Evolutionary conservation across 2,888 invertebrate species (phyloP).

Genomic region (Lasius platythorax): DNA sequence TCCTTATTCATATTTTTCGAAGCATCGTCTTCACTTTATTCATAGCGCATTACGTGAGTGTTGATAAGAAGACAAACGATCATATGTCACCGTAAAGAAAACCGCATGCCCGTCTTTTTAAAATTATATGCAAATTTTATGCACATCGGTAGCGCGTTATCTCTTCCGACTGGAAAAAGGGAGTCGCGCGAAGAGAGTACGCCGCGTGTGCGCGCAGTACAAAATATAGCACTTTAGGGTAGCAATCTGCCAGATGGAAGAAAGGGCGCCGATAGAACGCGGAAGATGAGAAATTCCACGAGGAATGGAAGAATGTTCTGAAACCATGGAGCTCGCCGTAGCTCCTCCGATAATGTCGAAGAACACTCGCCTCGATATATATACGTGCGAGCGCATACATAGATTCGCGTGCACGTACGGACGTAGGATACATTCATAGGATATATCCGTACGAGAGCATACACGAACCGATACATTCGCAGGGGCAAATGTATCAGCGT

Average conservation of each 20-base stretch:
- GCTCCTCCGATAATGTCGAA: slow-evolving; percentile 66
- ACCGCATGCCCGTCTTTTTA: slow-evolving; percentile 21
- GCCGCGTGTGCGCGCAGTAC: slow-evolving; percentile 29
- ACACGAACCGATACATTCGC: slow-evolving; percentile 38
- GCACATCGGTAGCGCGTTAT: slow-evolving; percentile 27
- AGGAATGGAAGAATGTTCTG: slow-evolving; percentile 64
- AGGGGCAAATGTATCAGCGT: slow-evolving; percentile 43
- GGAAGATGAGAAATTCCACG: slow-evolving; percentile 66
- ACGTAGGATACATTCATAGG: neutral
- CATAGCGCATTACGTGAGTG: slow-evolving; percentile 10
- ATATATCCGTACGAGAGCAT: neutral
- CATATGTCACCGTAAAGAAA: slow-evolving; percentile 16
- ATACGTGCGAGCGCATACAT: slow-evolving; percentile 20
- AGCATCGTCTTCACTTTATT: neutral
- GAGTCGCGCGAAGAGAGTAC: neutral
- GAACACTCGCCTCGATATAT: slow-evolving; percentile 13
- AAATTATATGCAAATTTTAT: slow-evolving; percentile 40
- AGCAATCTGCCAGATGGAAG: slow-evolving; percentile 57
- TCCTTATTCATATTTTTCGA: slow-evolving; percentile 18
- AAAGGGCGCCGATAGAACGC: slow-evolving; percentile 50
- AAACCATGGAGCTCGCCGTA: slow-evolving; percentile 48
- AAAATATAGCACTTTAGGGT: slow-evolving; percentile 48
- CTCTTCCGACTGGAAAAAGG: slow-evolving; percentile 18
- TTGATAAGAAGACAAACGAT: slow-evolving; percentile 43
- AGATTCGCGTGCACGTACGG: slow-evolving; percentile 20